These are phyloP conservation scores for Muraenolepis orangiensis DNA, from an alignment of 2,797 vertebrate species.

Conservation along the genomic window DNA sequence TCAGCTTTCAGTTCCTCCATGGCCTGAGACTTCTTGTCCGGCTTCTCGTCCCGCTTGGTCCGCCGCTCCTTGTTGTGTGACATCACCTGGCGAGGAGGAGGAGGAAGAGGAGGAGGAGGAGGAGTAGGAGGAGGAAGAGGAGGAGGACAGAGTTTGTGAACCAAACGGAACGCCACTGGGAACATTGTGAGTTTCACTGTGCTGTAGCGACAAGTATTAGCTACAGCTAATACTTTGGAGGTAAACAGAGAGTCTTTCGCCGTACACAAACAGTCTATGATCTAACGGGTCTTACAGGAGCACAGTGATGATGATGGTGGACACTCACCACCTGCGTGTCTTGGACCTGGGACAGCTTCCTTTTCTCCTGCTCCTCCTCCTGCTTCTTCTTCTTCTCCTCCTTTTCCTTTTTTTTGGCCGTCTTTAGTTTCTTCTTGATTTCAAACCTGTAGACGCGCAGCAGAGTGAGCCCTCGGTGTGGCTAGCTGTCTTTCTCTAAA, in stretches of 20 bases:
- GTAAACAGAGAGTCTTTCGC: too few species aligned
- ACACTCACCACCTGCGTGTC: slow-evolving; percentile 88
- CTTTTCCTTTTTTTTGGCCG: slow-evolving; percentile 97
- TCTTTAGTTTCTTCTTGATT: slow-evolving; percentile 99
- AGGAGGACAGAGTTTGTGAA: not conserved
- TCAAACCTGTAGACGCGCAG: slow-evolving; percentile 82
- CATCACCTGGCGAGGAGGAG: slow-evolving; percentile 81
- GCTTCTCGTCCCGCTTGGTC: slow-evolving; percentile 94
- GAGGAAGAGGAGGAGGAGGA: too few species aligned
- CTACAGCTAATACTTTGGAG: too few species aligned
- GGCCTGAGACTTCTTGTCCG: slow-evolving; percentile 98
- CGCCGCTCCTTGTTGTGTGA: slow-evolving; percentile 97
- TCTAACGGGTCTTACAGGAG: too few species aligned
- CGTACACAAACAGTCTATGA: too few species aligned
- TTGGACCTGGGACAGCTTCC: slow-evolving; percentile 91
- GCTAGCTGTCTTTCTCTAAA: not conserved
- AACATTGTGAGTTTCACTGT: too few species aligned
- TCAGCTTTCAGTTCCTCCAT: slow-evolving; percentile 99
- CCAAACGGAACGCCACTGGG: too few species aligned
- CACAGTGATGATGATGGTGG: not conserved
- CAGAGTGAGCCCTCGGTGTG: not conserved
- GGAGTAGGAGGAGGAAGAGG: too few species aligned
- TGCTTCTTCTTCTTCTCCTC: slow-evolving; percentile 99
- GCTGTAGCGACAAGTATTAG: too few species aligned
- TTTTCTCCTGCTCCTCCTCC: slow-evolving; percentile 96